These are phyloP conservation scores for Numenius phaeopus DNA, from an alignment of 2,797 vertebrate genomes.

Conservation along the genomic window DNA sequence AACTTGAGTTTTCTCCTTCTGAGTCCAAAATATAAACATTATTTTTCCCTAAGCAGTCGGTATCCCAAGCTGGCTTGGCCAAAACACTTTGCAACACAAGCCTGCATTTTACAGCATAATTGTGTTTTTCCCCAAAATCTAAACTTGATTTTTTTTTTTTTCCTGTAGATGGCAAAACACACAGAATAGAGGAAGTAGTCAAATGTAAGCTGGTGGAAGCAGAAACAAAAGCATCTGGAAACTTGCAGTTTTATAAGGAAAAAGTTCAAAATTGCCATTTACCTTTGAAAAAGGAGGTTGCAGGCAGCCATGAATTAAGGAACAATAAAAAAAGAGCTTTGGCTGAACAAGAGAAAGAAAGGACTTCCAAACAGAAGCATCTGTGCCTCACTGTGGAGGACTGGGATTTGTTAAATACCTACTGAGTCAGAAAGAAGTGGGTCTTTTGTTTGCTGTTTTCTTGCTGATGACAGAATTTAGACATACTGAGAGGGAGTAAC, in stretches of 20 bases:
- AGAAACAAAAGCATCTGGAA: constrained; percentile 67
- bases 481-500: not conserved
- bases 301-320: constrained; percentile 49
- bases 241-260: constrained; percentile 89
- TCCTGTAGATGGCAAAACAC: constrained; percentile 83
- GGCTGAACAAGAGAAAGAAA: constrained; percentile 68
- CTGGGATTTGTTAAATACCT: constrained; percentile 90
- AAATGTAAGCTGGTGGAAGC: constrained; percentile 40
- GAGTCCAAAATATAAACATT: not conserved
- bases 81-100: not conserved
- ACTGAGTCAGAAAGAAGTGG: constrained; percentile 80
- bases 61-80: not conserved
- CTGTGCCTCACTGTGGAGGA: constrained; percentile 85
- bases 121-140: not conserved
- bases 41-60: not conserved
- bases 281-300: constrained; percentile 49
- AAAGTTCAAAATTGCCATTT: constrained; percentile 60
- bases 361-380: constrained; percentile 80
- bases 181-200: constrained; percentile 38
- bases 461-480: constrained; percentile 56
- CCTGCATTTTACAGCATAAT: not conserved
- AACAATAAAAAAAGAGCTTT: constrained; percentile 81
- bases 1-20: not conserved
- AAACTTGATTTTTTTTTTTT: not conserved
- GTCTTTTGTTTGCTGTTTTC: constrained; percentile 54